These are phyloP conservation scores for Potamarius usumacintae DNA, from an alignment of 2,113 vertebrate genomes.

Conservation along the genomic window DNA sequence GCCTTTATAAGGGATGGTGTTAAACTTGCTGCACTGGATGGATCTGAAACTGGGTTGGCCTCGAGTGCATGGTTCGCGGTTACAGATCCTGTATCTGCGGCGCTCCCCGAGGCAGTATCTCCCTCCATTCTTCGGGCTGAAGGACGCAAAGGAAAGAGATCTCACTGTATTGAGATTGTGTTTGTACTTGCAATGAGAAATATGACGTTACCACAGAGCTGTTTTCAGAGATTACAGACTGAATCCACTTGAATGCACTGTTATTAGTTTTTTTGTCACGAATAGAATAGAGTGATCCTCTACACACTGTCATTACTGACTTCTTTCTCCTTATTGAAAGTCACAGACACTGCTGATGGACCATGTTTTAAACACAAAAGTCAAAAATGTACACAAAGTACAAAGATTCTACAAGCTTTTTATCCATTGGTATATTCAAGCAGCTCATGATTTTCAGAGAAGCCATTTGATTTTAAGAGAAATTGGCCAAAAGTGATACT, in stretches of 20 bases:
- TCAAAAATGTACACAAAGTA: not conserved
- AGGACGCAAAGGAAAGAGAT: not conserved
- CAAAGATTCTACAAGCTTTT: not conserved
- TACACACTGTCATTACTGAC: not conserved
- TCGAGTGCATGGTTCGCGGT: slow-evolving; percentile 66
- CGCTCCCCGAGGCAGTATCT: slow-evolving; percentile 88
- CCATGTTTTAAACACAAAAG: not conserved
- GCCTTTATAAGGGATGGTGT: slow-evolving; percentile 83
- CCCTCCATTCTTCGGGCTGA: slow-evolving; percentile 84
- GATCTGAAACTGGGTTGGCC: slow-evolving; percentile 81
- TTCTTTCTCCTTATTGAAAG: not conserved
- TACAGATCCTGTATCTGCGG: slow-evolving; percentile 81
- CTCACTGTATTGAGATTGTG: not conserved
- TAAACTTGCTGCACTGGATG: slow-evolving; percentile 86
- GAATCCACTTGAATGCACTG: not conserved
- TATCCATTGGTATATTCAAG: not conserved
- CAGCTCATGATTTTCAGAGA: not conserved
- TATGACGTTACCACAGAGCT: not conserved
- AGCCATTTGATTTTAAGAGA: not conserved
- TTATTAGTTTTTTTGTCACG: not conserved
- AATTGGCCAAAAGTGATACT: not conserved
- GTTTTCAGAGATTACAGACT: not conserved
- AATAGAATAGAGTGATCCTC: not conserved
- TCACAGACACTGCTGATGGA: not conserved
- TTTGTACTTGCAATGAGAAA: not conserved